Evolutionary conservation across 2,113 vertebrate genomes (phyloP).

Genomic region (Sterna hirundo): DNA sequence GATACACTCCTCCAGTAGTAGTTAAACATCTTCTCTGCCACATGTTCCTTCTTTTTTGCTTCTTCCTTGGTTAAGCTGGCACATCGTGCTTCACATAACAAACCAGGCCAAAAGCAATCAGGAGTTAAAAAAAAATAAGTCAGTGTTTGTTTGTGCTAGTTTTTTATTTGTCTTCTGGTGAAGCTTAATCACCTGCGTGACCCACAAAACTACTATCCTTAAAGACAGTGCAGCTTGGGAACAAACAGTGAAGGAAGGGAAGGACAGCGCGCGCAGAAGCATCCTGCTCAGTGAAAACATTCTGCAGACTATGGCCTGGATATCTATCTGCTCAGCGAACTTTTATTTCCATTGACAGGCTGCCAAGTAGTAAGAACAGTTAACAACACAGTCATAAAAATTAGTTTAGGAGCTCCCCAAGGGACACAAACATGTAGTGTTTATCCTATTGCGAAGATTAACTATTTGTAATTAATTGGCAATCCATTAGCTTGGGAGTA

Average conservation of each 20-base stretch:
- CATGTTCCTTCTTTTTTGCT: not conserved
- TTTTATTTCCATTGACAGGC: slow-evolving; percentile 44
- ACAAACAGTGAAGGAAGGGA: not conserved
- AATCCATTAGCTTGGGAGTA: slow-evolving; percentile 39
- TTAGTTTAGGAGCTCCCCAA: slow-evolving; percentile 27
- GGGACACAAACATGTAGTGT: not conserved
- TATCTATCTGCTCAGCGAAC: not conserved
- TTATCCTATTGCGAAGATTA: slow-evolving; percentile 42
- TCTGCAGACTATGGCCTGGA: not conserved
- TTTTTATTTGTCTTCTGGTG: not conserved
- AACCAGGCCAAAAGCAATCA: not conserved
- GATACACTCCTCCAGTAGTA: fast-evolving
- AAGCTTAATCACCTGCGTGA: not conserved
- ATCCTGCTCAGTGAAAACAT: not conserved
- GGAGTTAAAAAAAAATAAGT: fast-evolving
- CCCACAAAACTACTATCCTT: not conserved
- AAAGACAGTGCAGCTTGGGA: not conserved
- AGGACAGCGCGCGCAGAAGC: not conserved
- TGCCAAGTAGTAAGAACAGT: not conserved
- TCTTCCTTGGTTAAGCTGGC: not conserved
- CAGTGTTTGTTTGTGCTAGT: not conserved
- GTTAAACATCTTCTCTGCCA: not conserved
- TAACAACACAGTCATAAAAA: slow-evolving; percentile 33
- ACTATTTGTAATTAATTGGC: slow-evolving; percentile 60
- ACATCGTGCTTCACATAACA: not conserved